Evolutionary conservation across 1,140 invertebrate species (phyloP), one percentile per base, ranked within the genome.

Genomic region (Trichomalopsis sarcophagae): DNA sequence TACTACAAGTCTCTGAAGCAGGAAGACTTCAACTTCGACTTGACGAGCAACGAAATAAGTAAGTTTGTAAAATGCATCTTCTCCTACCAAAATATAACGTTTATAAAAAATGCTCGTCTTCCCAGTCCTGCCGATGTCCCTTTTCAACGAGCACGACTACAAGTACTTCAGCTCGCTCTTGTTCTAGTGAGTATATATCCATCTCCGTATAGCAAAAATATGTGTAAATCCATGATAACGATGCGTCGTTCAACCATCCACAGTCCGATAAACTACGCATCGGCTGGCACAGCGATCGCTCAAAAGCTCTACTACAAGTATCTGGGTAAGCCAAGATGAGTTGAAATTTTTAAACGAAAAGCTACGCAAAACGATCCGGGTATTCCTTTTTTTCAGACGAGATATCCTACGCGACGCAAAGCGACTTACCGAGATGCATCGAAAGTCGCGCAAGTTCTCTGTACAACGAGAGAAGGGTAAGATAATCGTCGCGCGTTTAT

Each of bases 251-350:
- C 55, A 73, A 82, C 36, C 55, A 44, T 2, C 6, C 40, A 1
- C 13, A 86, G 85, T 13, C 69, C 81, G 3, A 86, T 86, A 9
- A 86, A 86, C 44, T 86, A 84, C 27, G 85, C 81, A 69, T 66
- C 85, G 7, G 85, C 82, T 30, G 85, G 81, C 2, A 73, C 82
- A n/a, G 21, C 11, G 1, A 84, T 86, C 21, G 82, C 82, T 5
- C 66, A 77, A 0, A 47, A 84, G 36, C 2, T 86, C 2, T 86
- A 86, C 21, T 62, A 21, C 6, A n/a, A 17, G 6, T 62, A 62
- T 62, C 21, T 86, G 76, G 81, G 62, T 86, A 62, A 83, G 81
- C 78, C 13, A 21, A 6, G 21, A 27, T 27, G 1, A 62, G 17
- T 62, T 62, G 5, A 1, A 62, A 50, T 50, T 17, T 0, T 1